phyloP scores from a whole-genome alignment of 2,888 invertebrate genomes.

The Cephus runcator region DNA sequence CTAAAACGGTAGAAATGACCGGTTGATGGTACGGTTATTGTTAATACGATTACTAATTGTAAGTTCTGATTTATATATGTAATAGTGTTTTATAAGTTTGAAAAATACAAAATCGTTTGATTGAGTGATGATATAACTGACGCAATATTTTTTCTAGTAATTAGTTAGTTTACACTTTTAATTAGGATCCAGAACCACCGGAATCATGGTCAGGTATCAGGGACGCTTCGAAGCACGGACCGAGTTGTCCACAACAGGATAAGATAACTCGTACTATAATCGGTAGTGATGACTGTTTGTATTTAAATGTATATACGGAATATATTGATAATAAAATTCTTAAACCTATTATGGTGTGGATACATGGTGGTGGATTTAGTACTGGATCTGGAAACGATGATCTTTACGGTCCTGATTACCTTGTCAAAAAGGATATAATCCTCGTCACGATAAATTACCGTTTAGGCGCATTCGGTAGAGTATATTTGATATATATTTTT shows the following conservation, averaged over 20 bases:
- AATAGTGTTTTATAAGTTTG: background rate
- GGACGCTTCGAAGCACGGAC: slow-evolving; percentile 42
- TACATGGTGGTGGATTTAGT: slow-evolving; percentile 37
- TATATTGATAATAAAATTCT: slow-evolving; percentile 14
- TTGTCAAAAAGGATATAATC: slow-evolving; percentile 48
- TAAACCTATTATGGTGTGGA: background rate
- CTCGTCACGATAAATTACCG: slow-evolving; percentile 57
- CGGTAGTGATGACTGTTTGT: slow-evolving; percentile 55
- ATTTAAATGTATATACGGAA: slow-evolving; percentile 49
- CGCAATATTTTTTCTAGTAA: too few species aligned
- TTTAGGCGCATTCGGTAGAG: slow-evolving; percentile 45
- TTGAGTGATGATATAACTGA: too few species aligned
- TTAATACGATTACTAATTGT: background rate
- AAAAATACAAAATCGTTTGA: background rate
- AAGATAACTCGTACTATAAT: background rate
- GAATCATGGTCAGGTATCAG: slow-evolving; percentile 45
- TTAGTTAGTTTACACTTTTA: background rate
- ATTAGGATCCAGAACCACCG: slow-evolving; percentile 47
- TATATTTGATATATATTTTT: background rate
- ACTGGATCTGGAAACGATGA: slow-evolving; percentile 51
- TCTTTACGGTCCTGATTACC: slow-evolving; percentile 49
- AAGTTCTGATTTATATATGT: background rate
- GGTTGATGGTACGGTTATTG: too few species aligned
- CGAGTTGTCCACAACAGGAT: slow-evolving; percentile 34
- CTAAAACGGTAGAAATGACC: too few species aligned